These are phyloP conservation scores for Heliocidaris tuberculata DNA, from an alignment of 35 echinoderm and acorn worm species.

Conservation along the genomic window DNA sequence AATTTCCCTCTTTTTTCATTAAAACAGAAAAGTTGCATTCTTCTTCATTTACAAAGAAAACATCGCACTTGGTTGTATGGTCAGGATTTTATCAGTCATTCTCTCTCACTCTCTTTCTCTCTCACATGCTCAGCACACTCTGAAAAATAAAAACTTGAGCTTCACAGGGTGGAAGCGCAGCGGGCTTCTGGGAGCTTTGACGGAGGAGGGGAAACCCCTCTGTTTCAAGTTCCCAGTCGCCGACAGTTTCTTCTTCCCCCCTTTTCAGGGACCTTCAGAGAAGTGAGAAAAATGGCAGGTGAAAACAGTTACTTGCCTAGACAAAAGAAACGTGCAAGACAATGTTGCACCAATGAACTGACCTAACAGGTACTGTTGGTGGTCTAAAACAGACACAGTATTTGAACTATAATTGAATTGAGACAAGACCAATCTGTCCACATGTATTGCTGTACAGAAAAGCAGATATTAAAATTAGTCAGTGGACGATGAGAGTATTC, in stretches of 20 bases:
- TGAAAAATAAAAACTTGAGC: background rate
- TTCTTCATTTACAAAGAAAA: background rate
- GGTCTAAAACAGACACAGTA: background rate
- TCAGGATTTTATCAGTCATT: background rate
- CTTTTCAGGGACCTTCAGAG: background rate
- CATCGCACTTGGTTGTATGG: background rate
- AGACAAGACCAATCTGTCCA: background rate
- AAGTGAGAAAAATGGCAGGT: background rate
- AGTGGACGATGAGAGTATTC: background rate
- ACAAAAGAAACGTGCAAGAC: background rate
- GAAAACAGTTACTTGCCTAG: background rate
- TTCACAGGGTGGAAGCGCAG: background rate
- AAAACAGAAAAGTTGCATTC: background rate
- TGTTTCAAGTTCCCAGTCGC: background rate
- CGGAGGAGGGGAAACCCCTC: background rate
- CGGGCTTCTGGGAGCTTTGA: background rate
- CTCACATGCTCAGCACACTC: background rate
- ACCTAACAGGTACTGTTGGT: background rate
- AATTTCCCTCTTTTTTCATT: background rate
- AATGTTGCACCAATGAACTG: background rate
- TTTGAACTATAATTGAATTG: background rate
- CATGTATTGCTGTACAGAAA: background rate
- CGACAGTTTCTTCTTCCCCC: background rate
- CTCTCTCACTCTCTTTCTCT: constrained; percentile 22
- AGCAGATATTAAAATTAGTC: background rate